Evolutionary conservation across 2,888 invertebrate genomes (phyloP).

Genomic region (Polyommatus icarus): DNA sequence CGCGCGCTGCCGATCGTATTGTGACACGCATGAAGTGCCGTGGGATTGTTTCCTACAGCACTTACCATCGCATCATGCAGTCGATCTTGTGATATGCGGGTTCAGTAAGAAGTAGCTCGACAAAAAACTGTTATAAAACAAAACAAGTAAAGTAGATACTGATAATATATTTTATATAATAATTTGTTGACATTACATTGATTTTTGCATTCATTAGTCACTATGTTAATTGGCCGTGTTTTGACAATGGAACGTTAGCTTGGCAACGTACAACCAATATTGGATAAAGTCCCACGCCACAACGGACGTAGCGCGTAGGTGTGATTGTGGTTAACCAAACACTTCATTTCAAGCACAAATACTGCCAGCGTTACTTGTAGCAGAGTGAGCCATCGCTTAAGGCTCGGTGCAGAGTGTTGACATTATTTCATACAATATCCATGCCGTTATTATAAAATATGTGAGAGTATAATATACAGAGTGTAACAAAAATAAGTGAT

Average conservation of each 20-base stretch:
- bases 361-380: conserved; percentile 15
- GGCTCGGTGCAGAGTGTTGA: background rate
- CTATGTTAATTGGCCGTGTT: background rate
- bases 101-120: too few species aligned
- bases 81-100: too few species aligned
- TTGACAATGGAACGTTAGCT: background rate
- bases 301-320: conserved; percentile 19
- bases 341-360: conserved; percentile 22
- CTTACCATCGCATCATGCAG: background rate
- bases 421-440: background rate
- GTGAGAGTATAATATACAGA: too few species aligned
- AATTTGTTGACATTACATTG: background rate
- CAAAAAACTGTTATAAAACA: too few species aligned
- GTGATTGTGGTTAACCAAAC: conserved; percentile 22
- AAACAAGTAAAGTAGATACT: too few species aligned
- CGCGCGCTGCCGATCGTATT: background rate
- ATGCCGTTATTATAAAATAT: too few species aligned
- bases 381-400: background rate
- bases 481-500: too few species aligned
- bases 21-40: background rate
- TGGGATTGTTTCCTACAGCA: background rate
- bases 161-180: too few species aligned
- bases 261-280: background rate
- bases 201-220: background rate
- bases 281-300: background rate